These are phyloP conservation scores for Drosophila tsacasi DNA, from an alignment of 1,140 invertebrate genomes.

Conservation along the genomic window DNA sequence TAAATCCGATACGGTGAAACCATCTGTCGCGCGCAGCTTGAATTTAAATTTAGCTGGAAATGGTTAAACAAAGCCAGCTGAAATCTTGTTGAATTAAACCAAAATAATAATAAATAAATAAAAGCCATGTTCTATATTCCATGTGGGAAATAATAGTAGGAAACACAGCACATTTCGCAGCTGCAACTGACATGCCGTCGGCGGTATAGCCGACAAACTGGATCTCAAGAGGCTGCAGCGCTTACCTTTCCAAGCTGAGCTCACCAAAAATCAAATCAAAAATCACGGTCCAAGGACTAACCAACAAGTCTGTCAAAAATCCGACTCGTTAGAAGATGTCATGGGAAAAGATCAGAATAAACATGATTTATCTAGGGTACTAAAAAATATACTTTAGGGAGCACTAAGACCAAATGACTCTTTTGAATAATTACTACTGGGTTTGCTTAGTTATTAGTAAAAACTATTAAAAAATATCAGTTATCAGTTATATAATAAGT, in stretches of 20 bases:
- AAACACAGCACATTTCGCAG: constrained; percentile 16
- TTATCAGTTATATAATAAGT: not conserved
- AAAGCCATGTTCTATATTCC: constrained; percentile 29
- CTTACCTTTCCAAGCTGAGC: constrained; percentile 24
- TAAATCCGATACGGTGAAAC: not conserved
- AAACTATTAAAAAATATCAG: not conserved
- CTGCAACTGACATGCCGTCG: constrained; percentile 12
- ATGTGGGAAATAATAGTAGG: constrained; percentile 23
- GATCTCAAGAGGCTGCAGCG: constrained; percentile 29
- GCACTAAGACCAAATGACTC: not conserved
- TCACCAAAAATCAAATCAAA: constrained; percentile 8
- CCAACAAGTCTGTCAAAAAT: constrained; percentile 4
- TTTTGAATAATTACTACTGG: not conserved
- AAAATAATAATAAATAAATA: constrained; percentile 10
- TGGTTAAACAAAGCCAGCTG: constrained; percentile 34
- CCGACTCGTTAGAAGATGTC: constrained; percentile 25
- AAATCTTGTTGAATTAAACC: constrained; percentile 31
- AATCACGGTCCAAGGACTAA: constrained; percentile 32
- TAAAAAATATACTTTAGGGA: not conserved
- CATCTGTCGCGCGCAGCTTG: constrained; percentile 7
- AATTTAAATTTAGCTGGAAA: constrained; percentile 17
- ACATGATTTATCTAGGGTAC: constrained; percentile 9
- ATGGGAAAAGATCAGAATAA: constrained; percentile 42
- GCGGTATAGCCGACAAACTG: constrained; percentile 10
- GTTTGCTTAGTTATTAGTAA: not conserved